These are phyloP conservation scores for Carposina sasakii DNA, from an alignment of 1,140 invertebrate species.

Conservation along the genomic window DNA sequence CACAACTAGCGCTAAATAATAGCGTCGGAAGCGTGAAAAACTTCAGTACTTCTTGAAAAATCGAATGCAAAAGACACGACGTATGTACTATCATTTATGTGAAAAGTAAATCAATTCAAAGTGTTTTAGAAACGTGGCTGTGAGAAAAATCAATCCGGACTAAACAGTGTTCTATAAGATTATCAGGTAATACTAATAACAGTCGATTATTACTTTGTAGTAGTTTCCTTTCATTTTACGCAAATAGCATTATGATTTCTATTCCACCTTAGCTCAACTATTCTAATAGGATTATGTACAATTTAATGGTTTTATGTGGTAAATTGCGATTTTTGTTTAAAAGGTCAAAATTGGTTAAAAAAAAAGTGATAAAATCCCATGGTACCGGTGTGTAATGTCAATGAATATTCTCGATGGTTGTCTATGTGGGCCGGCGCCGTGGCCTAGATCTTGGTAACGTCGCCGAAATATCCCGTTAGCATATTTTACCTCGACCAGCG, in stretches of 20 bases:
- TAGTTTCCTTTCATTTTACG: too few species aligned
- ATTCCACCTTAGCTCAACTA: too few species aligned
- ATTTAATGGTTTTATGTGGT: too few species aligned
- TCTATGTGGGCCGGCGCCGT: conserved; percentile 39
- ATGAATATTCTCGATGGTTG: conserved; percentile 52
- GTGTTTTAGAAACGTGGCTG: conserved; percentile 36
- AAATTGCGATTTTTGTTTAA: too few species aligned
- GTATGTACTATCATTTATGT: conserved; percentile 28
- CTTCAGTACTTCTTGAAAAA: conserved; percentile 60
- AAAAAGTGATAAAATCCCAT: conserved; percentile 6
- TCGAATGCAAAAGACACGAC: conserved; percentile 37
- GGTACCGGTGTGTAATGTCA: conserved; percentile 13
- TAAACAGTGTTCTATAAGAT: too few species aligned
- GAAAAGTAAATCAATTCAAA: conserved; percentile 35
- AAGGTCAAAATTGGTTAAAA: too few species aligned
- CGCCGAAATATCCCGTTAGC: conserved; percentile 33
- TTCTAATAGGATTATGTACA: too few species aligned
- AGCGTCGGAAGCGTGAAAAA: conserved; percentile 49
- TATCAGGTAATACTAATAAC: too few species aligned
- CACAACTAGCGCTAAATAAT: conserved; percentile 69
- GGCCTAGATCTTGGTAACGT: conserved; percentile 30
- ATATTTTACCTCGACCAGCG: conserved; percentile 13
- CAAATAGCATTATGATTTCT: too few species aligned
- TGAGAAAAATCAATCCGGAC: too few species aligned
- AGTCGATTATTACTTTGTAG: too few species aligned